These are phyloP conservation scores for Chiloscyllium punctatum DNA, from an alignment of 2,797 vertebrate species.

Conservation along the genomic window DNA sequence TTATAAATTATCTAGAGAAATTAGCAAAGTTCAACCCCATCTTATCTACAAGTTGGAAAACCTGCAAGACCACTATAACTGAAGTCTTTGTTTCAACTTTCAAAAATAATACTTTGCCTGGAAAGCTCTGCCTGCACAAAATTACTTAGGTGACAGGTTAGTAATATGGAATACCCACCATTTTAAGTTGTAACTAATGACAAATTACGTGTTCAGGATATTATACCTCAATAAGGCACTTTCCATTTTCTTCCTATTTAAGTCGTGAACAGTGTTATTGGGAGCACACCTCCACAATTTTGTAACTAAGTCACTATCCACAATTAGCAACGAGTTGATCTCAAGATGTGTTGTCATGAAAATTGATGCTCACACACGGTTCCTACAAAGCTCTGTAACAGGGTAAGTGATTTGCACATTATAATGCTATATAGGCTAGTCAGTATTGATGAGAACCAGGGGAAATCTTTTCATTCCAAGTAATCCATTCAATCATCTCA, in stretches of 20 bases:
- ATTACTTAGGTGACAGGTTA: background rate
- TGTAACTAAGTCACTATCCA: background rate
- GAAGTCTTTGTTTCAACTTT: background rate
- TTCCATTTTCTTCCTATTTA: background rate
- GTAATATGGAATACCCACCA: background rate
- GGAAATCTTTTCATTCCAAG: background rate
- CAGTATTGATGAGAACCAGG: background rate
- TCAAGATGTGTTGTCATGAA: background rate
- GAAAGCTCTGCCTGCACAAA: background rate
- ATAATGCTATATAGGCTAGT: too few relatives aligned
- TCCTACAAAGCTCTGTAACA: background rate
- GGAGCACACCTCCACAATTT: background rate
- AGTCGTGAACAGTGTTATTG: background rate
- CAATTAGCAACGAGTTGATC: background rate
- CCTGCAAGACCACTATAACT: background rate
- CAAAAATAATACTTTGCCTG: background rate
- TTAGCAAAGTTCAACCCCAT: background rate
- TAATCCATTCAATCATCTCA: constrained; percentile 9
- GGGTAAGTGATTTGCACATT: background rate
- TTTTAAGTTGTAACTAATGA: background rate
- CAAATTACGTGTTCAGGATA: background rate
- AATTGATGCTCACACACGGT: background rate
- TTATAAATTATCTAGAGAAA: background rate
- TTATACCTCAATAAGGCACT: background rate
- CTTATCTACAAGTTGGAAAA: background rate